Evolutionary conservation across 2,113 vertebrate genomes (phyloP), one percentile per base, ranked within the genome.

Genomic region (Athene cunicularia): DNA sequence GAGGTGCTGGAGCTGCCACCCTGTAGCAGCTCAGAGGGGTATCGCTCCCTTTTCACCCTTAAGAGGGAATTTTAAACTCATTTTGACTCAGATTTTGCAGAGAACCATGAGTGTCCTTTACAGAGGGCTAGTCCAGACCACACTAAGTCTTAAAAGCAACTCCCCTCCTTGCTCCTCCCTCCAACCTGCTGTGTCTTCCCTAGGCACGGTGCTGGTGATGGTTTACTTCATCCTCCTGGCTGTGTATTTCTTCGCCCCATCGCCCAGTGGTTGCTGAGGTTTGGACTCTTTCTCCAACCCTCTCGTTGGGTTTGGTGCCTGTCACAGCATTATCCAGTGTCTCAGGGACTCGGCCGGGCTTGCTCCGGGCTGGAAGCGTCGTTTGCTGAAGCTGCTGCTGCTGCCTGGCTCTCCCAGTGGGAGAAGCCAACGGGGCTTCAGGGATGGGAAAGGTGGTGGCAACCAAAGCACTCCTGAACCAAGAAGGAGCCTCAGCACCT

Each of bases 211-310:
- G 77, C 96, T 98, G 53, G 98, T 99, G 79, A 98, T 98, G 93
- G 98, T 99, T 70, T 98, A 98, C 96, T 98, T 99, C 94, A 99
- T 99, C 97, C 98, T 99, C 41, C 64, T 98, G 90, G 98, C 98
- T 1, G 96, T 99, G 49, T 99, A 98, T 83, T 99, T 98, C 95
- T 99, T 99, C 8, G 98, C 98, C 28, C 99, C 99, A 0, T 98
- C 99, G 3, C 98, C 98, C 35, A 95, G 67, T 1, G 98, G 98
- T 13, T 99, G 99, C 98, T 99, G 96, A 99, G 71, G 33, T 45
- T 39, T 75, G 60, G 60, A 47, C 10, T 64, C 63, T 11, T 37
- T 33, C 76, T 45, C 32, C 73, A 50, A 2, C 4, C 13, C 50
- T 18, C 18, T 37, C 0, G 0, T 5, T 27, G 86, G 49, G 30